Evolutionary conservation across 2,797 vertebrate species (phyloP), one percentile per base, ranked within the genome.

Genomic region (Enteromius viviparus): DNA sequence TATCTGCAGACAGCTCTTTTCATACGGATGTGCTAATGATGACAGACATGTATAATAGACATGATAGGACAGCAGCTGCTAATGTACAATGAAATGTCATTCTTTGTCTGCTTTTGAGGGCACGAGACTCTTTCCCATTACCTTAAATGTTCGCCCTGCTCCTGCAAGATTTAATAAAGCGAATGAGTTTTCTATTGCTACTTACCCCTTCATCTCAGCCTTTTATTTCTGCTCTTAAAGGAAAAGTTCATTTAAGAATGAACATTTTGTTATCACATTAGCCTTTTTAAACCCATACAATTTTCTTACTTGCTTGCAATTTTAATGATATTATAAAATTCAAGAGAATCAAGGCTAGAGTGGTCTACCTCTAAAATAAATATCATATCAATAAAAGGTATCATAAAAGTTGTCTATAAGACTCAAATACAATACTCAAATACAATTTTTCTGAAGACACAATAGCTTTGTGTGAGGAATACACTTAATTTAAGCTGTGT

Each of bases 31-130:
- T 85, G 55, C 85, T 91, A 93, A 85, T 88, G 87, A 90, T 89
- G 84, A 80, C 60, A 55, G 76, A 40, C 79, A 84, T 85, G 78
- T 78, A 89, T 88, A 55, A 86, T 80, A 87, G 89, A 90, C 90
- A 93, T 89, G 88, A 93, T 91, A 89, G 87, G 74, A 64, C 79
- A 89, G 75, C 83, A 87, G 90, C 85, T 74, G 87, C 83, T 86
- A 89, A 91, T 90, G 89, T 87, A 91, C 70, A 87, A 80, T n/a
- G 14, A 84, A 80, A 79, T 62, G 29, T 69, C 8, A 81, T 82
- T 82, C 78, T 68, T 21, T 14, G 47, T 78, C 42, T 81, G 77
- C 11, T 49, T 68, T 84, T 86, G 70, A 60, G 87, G 83, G 76
- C 84, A 84, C 45, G 0, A n/a, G 76, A 79, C 87, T 85, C 87